These are phyloP conservation scores for Mus musculus DNA, from an alignment of 2,113 vertebrate species.

Conservation along the genomic window GRCm39 chr1:42530501-42531000, in stretches of 20 bases:
- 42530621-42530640: not conserved
- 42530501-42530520: not conserved
- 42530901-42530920: slow-evolving; percentile 72
- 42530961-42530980: slow-evolving; percentile 86
- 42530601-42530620: not conserved
- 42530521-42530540: not conserved
- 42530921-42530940: slow-evolving; percentile 80
- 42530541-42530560: not conserved
- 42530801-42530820: rapidly evolving
- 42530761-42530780: not conserved
- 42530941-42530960: slow-evolving; percentile 91
- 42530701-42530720: not conserved
- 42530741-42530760: not conserved
- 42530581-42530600: not conserved
- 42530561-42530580: not conserved
- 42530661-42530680: not conserved
- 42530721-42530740: not conserved
- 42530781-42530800: not conserved
- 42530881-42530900: slow-evolving; percentile 77
- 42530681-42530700: not conserved
- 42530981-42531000: slow-evolving; percentile 89
- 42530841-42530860: slow-evolving; percentile 64
- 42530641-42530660: not conserved
- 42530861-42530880: slow-evolving; percentile 71
- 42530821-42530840: not conserved